Evolutionary conservation across 2,888 invertebrate genomes (phyloP).

Genomic region (Erebia palarica): DNA sequence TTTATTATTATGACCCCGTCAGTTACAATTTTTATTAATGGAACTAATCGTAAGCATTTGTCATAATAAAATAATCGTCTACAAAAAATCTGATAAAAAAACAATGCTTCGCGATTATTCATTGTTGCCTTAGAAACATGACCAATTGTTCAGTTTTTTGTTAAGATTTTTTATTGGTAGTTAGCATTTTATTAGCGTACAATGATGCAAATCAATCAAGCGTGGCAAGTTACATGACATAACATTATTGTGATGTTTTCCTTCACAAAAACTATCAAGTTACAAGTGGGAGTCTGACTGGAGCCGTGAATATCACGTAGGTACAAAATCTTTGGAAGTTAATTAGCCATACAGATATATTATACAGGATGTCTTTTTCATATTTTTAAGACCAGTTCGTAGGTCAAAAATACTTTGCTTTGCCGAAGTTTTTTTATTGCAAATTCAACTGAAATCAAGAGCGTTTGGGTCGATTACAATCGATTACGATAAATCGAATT

Average conservation of each 20-base stretch:
- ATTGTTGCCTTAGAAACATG: constrained; percentile 32
- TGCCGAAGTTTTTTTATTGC: no score
- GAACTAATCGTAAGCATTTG: constrained; percentile 29
- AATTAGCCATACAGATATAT: constrained; percentile 5
- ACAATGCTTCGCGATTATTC: constrained; percentile 20
- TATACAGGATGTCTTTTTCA: neutral
- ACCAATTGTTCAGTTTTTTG: constrained; percentile 29
- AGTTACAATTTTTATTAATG: constrained; percentile 29
- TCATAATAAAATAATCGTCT: constrained; percentile 31
- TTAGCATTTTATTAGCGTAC: constrained; percentile 32
- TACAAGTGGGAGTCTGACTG: constrained; percentile 21
- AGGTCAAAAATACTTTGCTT: no score
- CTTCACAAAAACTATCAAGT: constrained; percentile 50
- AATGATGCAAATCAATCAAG: constrained; percentile 69
- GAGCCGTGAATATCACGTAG: constrained; percentile 17
- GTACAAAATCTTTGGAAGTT: constrained; percentile 2
- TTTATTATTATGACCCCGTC: constrained; percentile 23
- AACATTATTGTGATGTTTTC: constrained; percentile 69
- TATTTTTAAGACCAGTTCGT: no score
- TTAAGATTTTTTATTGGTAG: constrained; percentile 12
- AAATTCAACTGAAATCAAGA: no score
- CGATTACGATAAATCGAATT: no score
- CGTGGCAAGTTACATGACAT: constrained; percentile 66
- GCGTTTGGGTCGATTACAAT: no score
- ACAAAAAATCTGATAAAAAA: constrained; percentile 32